A percentile compares a stretch with the other conserved stretches of the same genome.
phyloP scores from a whole-genome alignment of 2,113 vertebrate genomes.

The Opisthocomus hoazin region DNA sequence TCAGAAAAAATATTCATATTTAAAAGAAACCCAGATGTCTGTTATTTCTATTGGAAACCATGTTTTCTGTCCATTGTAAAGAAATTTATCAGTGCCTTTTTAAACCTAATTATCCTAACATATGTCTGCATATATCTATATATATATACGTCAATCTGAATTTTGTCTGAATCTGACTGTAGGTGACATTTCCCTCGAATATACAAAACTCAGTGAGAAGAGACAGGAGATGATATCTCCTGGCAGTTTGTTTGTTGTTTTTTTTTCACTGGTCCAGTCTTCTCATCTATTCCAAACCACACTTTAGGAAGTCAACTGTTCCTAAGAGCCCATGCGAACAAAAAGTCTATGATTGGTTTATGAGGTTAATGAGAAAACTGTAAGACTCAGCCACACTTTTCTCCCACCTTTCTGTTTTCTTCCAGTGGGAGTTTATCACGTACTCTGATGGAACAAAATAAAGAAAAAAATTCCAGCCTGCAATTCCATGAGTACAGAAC shows the following conservation, averaged over 20 bases:
- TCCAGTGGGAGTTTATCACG: not conserved
- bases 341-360: not conserved
- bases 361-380: not conserved
- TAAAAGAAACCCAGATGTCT: accelerated
- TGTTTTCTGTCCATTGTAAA: not conserved
- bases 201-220: not conserved
- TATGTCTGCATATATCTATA: no score
- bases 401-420: not conserved
- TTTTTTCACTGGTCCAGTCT: not conserved
- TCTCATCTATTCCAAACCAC: not conserved
- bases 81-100: not conserved
- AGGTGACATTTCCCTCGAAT: not conserved
- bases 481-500: not conserved
- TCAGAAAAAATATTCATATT: not conserved
- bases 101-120: not conserved
- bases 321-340: not conserved
- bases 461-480: not conserved
- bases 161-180: not conserved
- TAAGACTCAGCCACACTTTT: not conserved
- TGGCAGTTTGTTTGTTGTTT: not conserved
- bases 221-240: not conserved
- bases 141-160: not conserved
- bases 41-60: not conserved
- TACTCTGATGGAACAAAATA: not conserved
- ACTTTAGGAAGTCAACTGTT: not conserved